Evolutionary conservation across 2,797 vertebrate genomes (phyloP).

Genomic region (Clarias fuscus): DNA sequence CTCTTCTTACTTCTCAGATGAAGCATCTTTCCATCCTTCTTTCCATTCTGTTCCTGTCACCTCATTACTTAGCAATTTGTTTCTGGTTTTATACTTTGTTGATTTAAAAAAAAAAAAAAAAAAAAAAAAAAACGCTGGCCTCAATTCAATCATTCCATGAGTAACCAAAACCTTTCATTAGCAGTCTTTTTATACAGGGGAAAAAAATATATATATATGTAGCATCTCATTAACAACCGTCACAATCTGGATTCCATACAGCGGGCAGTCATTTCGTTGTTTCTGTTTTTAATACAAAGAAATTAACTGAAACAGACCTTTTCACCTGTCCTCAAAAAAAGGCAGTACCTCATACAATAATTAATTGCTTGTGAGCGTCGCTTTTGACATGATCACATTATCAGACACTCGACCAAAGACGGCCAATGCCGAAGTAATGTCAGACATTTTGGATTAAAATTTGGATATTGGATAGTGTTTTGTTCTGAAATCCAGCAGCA

Average conservation of each 20-base stretch:
- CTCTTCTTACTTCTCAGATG: not conserved
- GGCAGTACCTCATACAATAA: not conserved
- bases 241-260: not conserved
- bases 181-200: not conserved
- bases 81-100: not conserved
- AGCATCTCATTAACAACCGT: constrained; percentile 10
- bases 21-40: not conserved
- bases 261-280: not conserved
- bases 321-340: not conserved
- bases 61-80: not conserved
- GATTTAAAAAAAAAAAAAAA: not conserved
- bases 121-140: not conserved
- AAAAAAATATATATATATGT: too few relatives aligned
- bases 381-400: not conserved
- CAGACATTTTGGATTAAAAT: not conserved
- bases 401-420: not conserved
- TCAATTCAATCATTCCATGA: not conserved
- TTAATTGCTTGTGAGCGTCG: not conserved
- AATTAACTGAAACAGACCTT: not conserved
- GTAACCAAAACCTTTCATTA: not conserved
- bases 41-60: not conserved
- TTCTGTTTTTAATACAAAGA: constrained; percentile 4
- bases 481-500: not conserved
- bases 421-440: not conserved
- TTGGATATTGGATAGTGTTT: not conserved